Evolutionary conservation across 2,797 vertebrate genomes (phyloP), one percentile per base, ranked within the genome.

Genomic region (Phalloptychus januarius): DNA sequence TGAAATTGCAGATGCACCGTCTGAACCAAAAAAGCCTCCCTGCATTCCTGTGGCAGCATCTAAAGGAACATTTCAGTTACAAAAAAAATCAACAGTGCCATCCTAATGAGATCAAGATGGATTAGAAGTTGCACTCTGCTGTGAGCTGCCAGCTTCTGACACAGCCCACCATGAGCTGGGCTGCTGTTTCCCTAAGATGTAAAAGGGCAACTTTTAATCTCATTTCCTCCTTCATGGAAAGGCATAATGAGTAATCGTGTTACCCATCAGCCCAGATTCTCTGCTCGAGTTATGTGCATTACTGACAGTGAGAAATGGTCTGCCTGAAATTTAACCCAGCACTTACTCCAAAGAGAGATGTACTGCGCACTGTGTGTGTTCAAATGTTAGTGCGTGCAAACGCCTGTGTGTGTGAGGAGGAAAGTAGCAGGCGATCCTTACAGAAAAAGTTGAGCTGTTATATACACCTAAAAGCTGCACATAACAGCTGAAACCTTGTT

Each of bases 71-170:
- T 91, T 92, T 93, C 82, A 83, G 84, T 90, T 48, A 89, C 52
- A 67, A 45, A 50, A 72, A 72, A 88, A 93, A 89, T 83, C 85
- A 78, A 77, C 78, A 76, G 71, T 83, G 84, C 81, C 74, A 70
- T 87, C 79, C 88, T 92, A 94, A 94, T 91, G 86, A 91, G 91
- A 93, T 94, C 89, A 94, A 93, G 89, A 92, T 93, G 91, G 88
- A 93, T 93, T 91, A 93, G 79, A 83, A 88, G 86, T 88, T 85
- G 89, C 85, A 80, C 82, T 89, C 85, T 77, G 85, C 87, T 63
- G 88, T 3, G 76, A 81, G 83, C 87, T 86, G 88, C 89, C 84
- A 90, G 77, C 70, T 86, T 82, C 83, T 85, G 87, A 85, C 89
- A 81, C 6, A 61, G 82, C 85, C 84, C 67, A 54, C 74, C 78